These are phyloP conservation scores for Drosophila persimilis DNA, from an alignment of 1,140 invertebrate species.

Conservation along the genomic window DNA sequence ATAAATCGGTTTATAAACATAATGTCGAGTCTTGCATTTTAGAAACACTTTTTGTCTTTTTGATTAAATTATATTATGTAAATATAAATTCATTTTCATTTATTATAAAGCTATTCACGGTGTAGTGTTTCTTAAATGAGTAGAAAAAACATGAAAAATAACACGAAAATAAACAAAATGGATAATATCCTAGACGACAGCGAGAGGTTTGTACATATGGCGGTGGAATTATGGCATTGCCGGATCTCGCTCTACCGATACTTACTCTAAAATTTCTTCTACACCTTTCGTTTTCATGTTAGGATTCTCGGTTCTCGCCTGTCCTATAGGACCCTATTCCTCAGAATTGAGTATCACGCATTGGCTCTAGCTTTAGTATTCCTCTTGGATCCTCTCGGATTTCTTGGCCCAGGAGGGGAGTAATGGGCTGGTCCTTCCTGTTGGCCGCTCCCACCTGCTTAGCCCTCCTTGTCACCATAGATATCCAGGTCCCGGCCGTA, in stretches of 20 bases:
- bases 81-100: constrained; percentile 57
- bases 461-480: constrained; percentile 85
- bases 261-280: constrained; percentile 17
- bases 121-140: constrained; percentile 8
- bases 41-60: no score
- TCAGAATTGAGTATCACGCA: constrained; percentile 42
- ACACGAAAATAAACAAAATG: constrained; percentile 5
- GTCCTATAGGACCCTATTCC: constrained; percentile 20
- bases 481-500: constrained; percentile 85
- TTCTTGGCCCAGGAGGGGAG: constrained; percentile 67
- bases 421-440: constrained; percentile 64
- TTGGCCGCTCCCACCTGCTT: constrained; percentile 61
- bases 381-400: constrained; percentile 13
- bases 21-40: no score
- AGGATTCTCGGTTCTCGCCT: neutral
- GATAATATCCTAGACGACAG: constrained; percentile 20
- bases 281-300: neutral
- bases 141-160: neutral
- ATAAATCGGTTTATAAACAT: no score
- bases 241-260: neutral
- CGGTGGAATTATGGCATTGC: constrained; percentile 16
- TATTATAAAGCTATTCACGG: constrained; percentile 23
- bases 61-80: constrained; percentile 6
- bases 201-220: constrained; percentile 36
- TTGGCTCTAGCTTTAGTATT: constrained; percentile 25